Conservation (phyloP, 2,888 invertebrate genomes). For the Drosophila aldrichi region DNA sequence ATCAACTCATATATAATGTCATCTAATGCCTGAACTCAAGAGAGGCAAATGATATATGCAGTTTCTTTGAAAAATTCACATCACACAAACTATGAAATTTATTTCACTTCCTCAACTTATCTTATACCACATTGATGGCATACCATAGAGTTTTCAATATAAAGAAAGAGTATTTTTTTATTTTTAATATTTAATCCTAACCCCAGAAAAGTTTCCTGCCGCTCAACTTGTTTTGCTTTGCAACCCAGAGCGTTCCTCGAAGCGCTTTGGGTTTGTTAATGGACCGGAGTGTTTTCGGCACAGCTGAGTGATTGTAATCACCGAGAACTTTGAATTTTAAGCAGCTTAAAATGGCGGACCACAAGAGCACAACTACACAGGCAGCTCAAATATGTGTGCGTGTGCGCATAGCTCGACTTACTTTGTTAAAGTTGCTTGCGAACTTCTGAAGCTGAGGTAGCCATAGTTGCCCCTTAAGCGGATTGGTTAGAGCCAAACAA, state of each 20-base stretch:
- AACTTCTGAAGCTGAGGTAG: slow-evolving; percentile 16
- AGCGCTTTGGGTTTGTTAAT: slow-evolving; percentile 53
- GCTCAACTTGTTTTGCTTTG: slow-evolving; percentile 1
- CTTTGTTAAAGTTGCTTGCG: slow-evolving; percentile 28
- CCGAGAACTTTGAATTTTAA: slow-evolving; percentile 63
- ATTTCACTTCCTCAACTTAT: too few species aligned
- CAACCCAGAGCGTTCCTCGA: neutral
- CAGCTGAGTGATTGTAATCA: slow-evolving; percentile 62
- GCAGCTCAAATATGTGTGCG: neutral
- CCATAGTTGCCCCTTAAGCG: slow-evolving; percentile 28
- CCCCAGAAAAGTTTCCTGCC: neutral
- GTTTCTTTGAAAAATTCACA: neutral
- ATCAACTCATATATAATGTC: neutral
- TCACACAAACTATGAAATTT: neutral
- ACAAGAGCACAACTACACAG: neutral
- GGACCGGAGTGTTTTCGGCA: slow-evolving; percentile 39
- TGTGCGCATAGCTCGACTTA: neutral
- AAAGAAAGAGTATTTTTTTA: too few species aligned
- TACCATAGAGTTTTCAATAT: too few species aligned
- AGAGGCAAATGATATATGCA: too few species aligned
- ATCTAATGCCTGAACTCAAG: too few species aligned
- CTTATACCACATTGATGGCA: neutral
- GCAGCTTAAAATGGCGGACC: slow-evolving; percentile 56
- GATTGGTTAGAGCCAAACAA: slow-evolving; percentile 30
- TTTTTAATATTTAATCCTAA: neutral